Conservation (phyloP, 1,140 invertebrate genomes). For the Dufourea novaeangliae region DNA sequence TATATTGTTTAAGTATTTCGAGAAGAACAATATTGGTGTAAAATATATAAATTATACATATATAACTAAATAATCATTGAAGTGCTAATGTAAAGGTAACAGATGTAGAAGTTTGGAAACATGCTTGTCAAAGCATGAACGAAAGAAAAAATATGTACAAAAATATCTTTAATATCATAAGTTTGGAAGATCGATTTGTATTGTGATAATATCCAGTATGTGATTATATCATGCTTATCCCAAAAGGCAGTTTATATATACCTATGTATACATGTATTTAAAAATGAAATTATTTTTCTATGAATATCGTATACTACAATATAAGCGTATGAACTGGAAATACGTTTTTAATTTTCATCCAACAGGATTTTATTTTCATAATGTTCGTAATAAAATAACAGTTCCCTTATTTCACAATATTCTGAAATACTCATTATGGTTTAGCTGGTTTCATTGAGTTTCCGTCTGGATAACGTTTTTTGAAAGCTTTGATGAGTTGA, state of each 20-base stretch:
- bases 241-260: slow-evolving; percentile 41
- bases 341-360: slow-evolving; percentile 11
- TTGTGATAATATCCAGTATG: slow-evolving; percentile 34
- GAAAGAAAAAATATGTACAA: slow-evolving; percentile 5
- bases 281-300: slow-evolving; percentile 14
- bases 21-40: background rate
- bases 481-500: slow-evolving; percentile 93
- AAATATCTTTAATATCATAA: slow-evolving; percentile 33
- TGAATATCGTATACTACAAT: background rate
- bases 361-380: slow-evolving; percentile 23
- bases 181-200: slow-evolving; percentile 9
- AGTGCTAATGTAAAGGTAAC: slow-evolving; percentile 16
- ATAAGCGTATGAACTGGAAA: background rate
- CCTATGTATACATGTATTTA: slow-evolving; percentile 12
- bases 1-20: slow-evolving; percentile 6
- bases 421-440: slow-evolving; percentile 51
- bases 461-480: slow-evolving; percentile 96
- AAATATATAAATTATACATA: slow-evolving; percentile 23
- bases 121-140: slow-evolving; percentile 15
- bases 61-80: slow-evolving; percentile 10
- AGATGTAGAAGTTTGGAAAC: background rate
- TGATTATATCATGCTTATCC: slow-evolving; percentile 18
- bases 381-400: slow-evolving; percentile 31
- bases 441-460: slow-evolving; percentile 88
- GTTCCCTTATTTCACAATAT: slow-evolving; percentile 11